A percentile compares a stretch with the other conserved stretches of the same genome.
Evolutionary conservation across 35 echinoderm and acorn worm genomes (phyloP).

Genomic region (Diadema setosum): DNA sequence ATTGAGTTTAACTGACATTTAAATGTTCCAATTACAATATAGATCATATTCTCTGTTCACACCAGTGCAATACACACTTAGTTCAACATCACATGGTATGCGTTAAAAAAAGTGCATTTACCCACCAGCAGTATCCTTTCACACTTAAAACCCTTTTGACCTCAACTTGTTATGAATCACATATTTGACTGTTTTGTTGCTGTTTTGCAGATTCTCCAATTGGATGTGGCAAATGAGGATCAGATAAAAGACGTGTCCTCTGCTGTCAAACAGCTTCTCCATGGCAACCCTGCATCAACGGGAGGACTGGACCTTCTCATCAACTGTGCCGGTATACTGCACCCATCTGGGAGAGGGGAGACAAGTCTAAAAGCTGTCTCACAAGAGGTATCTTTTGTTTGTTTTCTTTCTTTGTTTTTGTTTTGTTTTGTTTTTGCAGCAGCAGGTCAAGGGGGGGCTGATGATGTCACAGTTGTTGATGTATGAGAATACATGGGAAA

Average conservation of each 20-base stretch:
- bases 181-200: neutral
- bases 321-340: constrained; percentile 83
- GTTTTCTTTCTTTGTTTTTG: neutral
- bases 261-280: constrained; percentile 16
- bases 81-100: too few relatives aligned
- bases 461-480: too few relatives aligned
- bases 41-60: too few relatives aligned
- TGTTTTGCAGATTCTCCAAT: constrained; percentile 34
- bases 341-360: constrained; percentile 78
- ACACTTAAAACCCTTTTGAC: neutral
- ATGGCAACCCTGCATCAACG: neutral
- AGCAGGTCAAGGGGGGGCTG: too few relatives aligned
- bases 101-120: too few relatives aligned
- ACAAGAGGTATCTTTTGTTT: constrained; percentile 28
- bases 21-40: too few relatives aligned
- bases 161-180: neutral
- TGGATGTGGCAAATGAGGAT: constrained; percentile 60
- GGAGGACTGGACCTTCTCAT: constrained; percentile 63
- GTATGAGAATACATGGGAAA: too few relatives aligned
- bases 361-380: constrained; percentile 88
- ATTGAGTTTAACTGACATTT: too few relatives aligned
- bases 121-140: too few relatives aligned
- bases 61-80: too few relatives aligned
- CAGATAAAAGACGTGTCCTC: constrained; percentile 40
- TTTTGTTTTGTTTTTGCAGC: too few relatives aligned